Evolutionary conservation across 2,888 invertebrate species (phyloP), one percentile per base, ranked within the genome.

Genomic region (Leptothorax acervorum): DNA sequence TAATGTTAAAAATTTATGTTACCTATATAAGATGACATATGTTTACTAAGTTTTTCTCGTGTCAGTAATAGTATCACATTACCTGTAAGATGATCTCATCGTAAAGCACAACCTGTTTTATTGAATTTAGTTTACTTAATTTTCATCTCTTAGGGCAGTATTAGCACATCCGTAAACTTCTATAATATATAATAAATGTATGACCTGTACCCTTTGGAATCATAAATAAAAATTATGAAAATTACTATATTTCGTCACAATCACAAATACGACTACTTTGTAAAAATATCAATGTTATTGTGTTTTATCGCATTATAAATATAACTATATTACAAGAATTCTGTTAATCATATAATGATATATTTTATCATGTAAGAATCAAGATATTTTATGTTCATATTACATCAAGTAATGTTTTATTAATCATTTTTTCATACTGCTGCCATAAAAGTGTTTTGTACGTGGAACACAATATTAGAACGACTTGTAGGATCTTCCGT

Each of bases 121-220:
- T 71, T 60, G 12, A 23, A 51, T 42, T 83, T 68, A 35, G 31
- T 82, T 75, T 35, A 51, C 23, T 68, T 75, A 63, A 53, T 79
- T 78, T n/a, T 39, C 42, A n/a, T 84, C 35, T 84, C 18, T 75
- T 66, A 68, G 23, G 23, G 74, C 76, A 76, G 45, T 82, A 85
- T 82, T 82, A 71, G 65, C 62, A 79, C 79, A 60, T 51, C n/a
- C 71, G 55, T 79, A 85, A 81, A 63, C 53, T 84, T 42, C 48
- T 84, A 53, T 76, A 51, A 53, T 76, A 51, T 87, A 85, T 87
- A 85, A 74, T 82, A 79, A 85, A 76, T 79, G 53, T 87, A 85
- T 85, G 83, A 68, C 70, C 71, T 85, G 86, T 88, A 89, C 51
- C 55, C 60, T 86, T 82, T n/a, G 55, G 53, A 86, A 70, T 42